Percentiles rank a stretch among this genome's conserved stretches.
phyloP scores from a whole-genome alignment of 2,888 invertebrate species.

The Zygogramma bicolorata region DNA sequence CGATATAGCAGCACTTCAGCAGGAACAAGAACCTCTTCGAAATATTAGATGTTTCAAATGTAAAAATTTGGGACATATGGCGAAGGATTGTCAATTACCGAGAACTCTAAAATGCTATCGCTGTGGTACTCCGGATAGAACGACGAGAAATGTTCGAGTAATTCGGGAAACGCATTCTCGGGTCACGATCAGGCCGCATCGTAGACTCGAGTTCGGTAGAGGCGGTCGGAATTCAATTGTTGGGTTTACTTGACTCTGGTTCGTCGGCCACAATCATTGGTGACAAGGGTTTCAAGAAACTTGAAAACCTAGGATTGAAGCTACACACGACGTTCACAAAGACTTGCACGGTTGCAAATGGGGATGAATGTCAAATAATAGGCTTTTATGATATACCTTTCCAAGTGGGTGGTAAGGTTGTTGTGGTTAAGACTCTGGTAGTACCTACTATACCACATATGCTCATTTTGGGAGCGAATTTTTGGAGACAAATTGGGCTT shows the following conservation, averaged over 20 bases:
- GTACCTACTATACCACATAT: slow-evolving; percentile 22
- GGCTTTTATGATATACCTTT: neutral
- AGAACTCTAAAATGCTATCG: neutral
- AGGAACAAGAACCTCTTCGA: neutral
- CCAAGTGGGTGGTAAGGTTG: neutral
- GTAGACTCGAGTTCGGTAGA: neutral
- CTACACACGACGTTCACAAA: neutral
- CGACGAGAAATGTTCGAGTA: neutral
- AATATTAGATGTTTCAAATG: neutral
- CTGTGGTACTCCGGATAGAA: neutral
- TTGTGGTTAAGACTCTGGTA: neutral
- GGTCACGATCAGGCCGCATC: neutral
- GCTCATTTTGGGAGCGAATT: slow-evolving; percentile 29
- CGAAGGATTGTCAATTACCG: neutral
- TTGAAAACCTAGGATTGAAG: neutral
- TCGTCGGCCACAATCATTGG: neutral
- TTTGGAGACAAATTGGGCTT: slow-evolving; percentile 31
- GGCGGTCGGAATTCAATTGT: neutral
- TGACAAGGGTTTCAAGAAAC: neutral
- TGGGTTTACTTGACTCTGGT: neutral
- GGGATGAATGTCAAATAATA: neutral
- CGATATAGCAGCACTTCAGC: neutral
- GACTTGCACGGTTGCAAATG: neutral
- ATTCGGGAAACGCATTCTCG: neutral
- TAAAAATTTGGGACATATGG: neutral